Conservation (phyloP, 2,888 invertebrate species). For the Escarpia spicata region DNA sequence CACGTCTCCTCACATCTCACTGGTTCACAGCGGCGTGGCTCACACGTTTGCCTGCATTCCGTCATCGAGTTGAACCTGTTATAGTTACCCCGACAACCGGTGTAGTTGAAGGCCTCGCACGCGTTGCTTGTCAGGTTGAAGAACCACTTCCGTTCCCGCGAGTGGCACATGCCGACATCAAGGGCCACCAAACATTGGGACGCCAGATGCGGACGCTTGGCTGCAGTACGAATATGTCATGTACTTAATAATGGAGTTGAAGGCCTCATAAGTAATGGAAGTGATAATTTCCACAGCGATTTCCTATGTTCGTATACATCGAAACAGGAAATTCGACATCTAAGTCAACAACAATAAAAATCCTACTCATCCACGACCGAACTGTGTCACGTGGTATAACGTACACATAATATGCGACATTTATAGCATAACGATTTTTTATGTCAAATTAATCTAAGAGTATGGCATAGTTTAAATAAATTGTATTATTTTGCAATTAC, state of each 20-base stretch:
- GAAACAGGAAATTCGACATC: too few relatives aligned
- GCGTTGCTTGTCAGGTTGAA: slow-evolving; percentile 18
- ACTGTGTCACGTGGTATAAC: too few relatives aligned
- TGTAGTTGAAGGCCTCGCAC: slow-evolving; percentile 23
- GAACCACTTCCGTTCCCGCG: slow-evolving; percentile 13
- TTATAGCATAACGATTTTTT: too few relatives aligned
- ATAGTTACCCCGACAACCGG: slow-evolving; percentile 21
- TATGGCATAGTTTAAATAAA: too few relatives aligned
- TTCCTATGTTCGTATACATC: background rate
- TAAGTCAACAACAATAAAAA: too few relatives aligned
- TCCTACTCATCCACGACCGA: too few relatives aligned
- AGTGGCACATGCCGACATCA: slow-evolving; percentile 4
- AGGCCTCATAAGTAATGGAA: background rate
- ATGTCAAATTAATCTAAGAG: too few relatives aligned
- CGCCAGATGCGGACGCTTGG: background rate
- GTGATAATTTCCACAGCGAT: background rate
- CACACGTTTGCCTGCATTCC: background rate
- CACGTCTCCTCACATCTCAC: background rate
- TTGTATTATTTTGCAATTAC: too few relatives aligned
- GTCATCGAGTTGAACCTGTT: slow-evolving; percentile 3
- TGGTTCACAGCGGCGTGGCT: background rate
- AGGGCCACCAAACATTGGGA: background rate
- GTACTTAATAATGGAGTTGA: background rate
- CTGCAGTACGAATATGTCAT: background rate
- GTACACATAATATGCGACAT: too few relatives aligned